Conservation (phyloP, 2,888 invertebrate genomes). For the Drosophila pullipes region DNA sequence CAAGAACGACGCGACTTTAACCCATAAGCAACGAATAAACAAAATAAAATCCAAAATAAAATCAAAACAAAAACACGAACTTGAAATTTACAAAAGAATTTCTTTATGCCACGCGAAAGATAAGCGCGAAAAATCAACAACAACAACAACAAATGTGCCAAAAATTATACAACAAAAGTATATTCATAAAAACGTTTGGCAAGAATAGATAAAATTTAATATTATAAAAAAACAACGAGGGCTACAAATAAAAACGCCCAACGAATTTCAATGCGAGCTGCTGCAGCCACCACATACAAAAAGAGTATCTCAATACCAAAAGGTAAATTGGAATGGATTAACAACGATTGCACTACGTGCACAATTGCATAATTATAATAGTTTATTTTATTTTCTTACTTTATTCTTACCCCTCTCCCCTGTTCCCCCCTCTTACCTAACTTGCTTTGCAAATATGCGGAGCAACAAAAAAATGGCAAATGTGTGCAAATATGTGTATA, state of each 20-base stretch:
- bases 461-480: slow-evolving; percentile 29
- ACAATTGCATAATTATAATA: slow-evolving; percentile 60
- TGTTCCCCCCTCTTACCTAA: not conserved
- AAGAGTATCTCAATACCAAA: slow-evolving; percentile 62
- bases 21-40: slow-evolving; percentile 63
- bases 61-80: slow-evolving; percentile 58
- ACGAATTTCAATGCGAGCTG: slow-evolving; percentile 38
- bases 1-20: slow-evolving; percentile 41
- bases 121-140: slow-evolving; percentile 20
- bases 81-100: slow-evolving; percentile 47
- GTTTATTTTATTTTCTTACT: slow-evolving; percentile 22
- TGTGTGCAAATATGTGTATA: slow-evolving; percentile 20
- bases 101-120: slow-evolving; percentile 41
- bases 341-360: slow-evolving; percentile 36
- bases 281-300: slow-evolving; percentile 25
- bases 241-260: slow-evolving; percentile 23
- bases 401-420: slow-evolving; percentile 24
- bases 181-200: not conserved
- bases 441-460: slow-evolving; percentile 43
- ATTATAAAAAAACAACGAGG: slow-evolving; percentile 29
- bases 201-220: not conserved
- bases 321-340: slow-evolving; percentile 55
- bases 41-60: slow-evolving; percentile 7
- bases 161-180: slow-evolving; percentile 15
- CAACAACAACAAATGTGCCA: slow-evolving; percentile 37